Evolutionary conservation across 2,797 vertebrate genomes (phyloP), one percentile per base, ranked within the genome.

Genomic region (Clarias pachynema): DNA sequence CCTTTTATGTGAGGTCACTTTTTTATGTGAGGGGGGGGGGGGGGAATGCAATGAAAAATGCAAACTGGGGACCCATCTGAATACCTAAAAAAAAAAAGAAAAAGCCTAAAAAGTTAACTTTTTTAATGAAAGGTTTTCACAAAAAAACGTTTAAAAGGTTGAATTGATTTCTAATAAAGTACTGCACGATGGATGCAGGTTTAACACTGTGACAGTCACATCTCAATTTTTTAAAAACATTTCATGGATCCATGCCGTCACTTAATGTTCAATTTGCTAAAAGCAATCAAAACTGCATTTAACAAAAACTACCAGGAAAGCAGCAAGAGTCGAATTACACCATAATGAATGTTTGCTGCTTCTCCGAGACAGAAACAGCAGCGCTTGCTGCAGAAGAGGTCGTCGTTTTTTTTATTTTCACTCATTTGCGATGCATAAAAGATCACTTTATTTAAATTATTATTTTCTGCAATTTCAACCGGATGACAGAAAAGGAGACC

Each of bases 321-420:
- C 68, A 81, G n/a, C 56, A 53, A 78, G 84, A 65, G 53, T 86
- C 83, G 82, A 78, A 88, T 81, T 87, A 86, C 86, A 87, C 72
- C 81, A 84, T 87, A 89, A 87, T 86, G 60, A 89, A 87, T 75
- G 73, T 78, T 70, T 84, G 69, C 59, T 70, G 80, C 75, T 82
- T 69, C 53, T 44, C 84, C 84, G 80, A 78, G 53, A 82, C 79
- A 84, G 74, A 83, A 88, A 79, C 78, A 77, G 74, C 80, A 81
- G 83, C 87, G 84, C 83, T 82, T 88, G 84, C 80, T 82, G 69
- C 82, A 85, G 49, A 78, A 70, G 79, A 44, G 60, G 56, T 60
- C 57, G 59, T 87, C 75, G 87, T 89, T 86, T 40, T 87, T 89
- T 90, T 87, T 40, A 83, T 87, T 81, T 87, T 77, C 53, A 70